A percentile compares a stretch with the other conserved stretches of the same genome.
Conservation (phyloP, 2,113 vertebrate species). For the Miniopterus natalensis region DNA sequence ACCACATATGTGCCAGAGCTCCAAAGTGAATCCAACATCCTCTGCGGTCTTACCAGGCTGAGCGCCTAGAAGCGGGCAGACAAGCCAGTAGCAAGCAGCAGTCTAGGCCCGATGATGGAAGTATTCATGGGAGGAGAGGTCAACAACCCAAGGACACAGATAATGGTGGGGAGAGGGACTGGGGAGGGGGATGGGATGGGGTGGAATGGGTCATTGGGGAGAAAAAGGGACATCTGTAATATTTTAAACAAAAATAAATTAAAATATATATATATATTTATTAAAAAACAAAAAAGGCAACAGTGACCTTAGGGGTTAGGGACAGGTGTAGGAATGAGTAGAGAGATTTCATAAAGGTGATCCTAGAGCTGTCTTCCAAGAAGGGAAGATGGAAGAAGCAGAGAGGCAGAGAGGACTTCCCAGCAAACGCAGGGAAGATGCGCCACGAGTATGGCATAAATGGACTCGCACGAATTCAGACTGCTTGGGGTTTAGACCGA, state of each 20-base stretch:
- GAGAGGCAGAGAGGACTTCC: background rate
- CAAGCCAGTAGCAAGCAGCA: background rate
- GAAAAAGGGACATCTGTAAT: no score
- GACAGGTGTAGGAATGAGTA: background rate
- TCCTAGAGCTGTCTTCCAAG: background rate
- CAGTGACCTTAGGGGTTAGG: background rate
- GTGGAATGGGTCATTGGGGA: no score
- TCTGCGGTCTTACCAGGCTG: background rate
- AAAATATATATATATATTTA: no score
- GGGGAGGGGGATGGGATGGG: no score
- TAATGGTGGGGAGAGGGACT: no score
- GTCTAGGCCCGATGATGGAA: background rate
- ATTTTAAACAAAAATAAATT: no score
- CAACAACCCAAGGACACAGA: no score
- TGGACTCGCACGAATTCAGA: background rate
- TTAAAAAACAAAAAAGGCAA: background rate
- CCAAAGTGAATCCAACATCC: background rate
- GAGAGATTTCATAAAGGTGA: background rate
- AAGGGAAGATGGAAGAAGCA: background rate
- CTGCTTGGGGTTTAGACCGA: background rate
- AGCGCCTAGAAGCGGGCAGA: background rate
- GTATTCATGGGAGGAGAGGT: background rate
- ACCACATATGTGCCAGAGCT: background rate
- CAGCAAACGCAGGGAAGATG: background rate
- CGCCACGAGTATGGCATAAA: fast-evolving